A percentile compares a stretch with the other conserved stretches of the same genome.
Conservation (phyloP, 2,113 vertebrate genomes). For the Scomber japonicus region DNA sequence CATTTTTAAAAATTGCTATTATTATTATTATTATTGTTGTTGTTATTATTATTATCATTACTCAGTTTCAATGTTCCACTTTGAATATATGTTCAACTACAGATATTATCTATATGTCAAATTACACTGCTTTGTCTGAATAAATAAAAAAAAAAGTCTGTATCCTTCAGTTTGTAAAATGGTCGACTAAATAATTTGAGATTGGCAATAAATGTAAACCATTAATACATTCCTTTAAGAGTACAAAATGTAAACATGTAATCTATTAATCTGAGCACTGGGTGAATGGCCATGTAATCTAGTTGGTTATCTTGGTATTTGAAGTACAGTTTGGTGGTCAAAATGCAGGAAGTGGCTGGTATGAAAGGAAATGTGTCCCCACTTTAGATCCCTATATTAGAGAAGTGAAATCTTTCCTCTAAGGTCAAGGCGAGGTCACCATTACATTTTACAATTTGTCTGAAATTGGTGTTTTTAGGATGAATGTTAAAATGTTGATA, state of each 20-base stretch:
- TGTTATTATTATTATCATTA: no score
- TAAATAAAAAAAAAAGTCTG: not conserved
- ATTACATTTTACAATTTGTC: not conserved
- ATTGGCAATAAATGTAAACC: not conserved
- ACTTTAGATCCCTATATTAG: conserved; percentile 21
- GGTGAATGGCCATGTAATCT: not conserved
- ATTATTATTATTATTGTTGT: no score
- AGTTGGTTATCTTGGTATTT: not conserved
- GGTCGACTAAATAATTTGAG: not conserved
- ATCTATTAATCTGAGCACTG: not conserved
- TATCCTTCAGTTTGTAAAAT: not conserved
- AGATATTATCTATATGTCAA: no score
- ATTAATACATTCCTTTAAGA: not conserved
- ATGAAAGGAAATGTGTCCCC: conserved; percentile 23
- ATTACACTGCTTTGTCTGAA: no score
- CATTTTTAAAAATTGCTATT: no score
- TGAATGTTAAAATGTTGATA: not conserved
- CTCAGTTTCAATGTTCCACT: no score
- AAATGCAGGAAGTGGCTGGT: conserved; percentile 43
- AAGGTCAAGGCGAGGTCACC: conserved; percentile 13
- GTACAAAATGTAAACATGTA: not conserved
- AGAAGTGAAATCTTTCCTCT: conserved; percentile 36
- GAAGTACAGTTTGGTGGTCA: not conserved
- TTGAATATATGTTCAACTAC: no score
- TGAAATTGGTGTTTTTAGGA: not conserved